phyloP scores from a whole-genome alignment of 2,797 vertebrate genomes.

The Micrastur ruficollis region DNA sequence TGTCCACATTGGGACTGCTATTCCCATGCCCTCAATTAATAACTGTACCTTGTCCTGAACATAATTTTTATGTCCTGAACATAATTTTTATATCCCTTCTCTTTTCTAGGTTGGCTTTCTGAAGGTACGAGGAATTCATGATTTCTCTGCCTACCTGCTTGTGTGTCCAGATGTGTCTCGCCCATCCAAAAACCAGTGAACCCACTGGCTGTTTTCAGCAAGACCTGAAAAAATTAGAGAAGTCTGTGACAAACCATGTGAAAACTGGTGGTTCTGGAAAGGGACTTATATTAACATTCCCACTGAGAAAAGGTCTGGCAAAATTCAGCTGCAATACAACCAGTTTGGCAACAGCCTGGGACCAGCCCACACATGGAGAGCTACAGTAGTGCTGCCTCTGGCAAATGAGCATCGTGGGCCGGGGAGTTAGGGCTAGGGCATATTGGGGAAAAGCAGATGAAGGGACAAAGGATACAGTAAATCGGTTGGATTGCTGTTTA shows the following conservation, averaged over 20 bases:
- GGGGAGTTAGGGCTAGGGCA: not conserved
- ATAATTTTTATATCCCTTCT: not conserved
- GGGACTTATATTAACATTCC: not conserved
- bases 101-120: not conserved
- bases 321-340: not conserved
- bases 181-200: not conserved
- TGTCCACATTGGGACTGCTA: not conserved
- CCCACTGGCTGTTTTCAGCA: not conserved
- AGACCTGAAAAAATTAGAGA: not conserved
- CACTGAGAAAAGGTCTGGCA: not conserved
- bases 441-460: not conserved
- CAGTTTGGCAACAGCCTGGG: not conserved
- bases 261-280: not conserved
- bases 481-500: not conserved
- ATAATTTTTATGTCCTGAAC: not conserved
- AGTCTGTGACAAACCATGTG: not conserved
- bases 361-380: not conserved
- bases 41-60: not conserved
- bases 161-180: not conserved
- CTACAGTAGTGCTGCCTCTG: not conserved
- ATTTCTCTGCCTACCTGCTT: not conserved
- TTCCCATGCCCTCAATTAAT: not conserved
- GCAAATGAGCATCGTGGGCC: accelerated
- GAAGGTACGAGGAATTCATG: not conserved
- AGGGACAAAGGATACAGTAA: not conserved